These are phyloP conservation scores for Lindbergichthys nudifrons DNA, from an alignment of 2,797 vertebrate genomes.

Conservation along the genomic window DNA sequence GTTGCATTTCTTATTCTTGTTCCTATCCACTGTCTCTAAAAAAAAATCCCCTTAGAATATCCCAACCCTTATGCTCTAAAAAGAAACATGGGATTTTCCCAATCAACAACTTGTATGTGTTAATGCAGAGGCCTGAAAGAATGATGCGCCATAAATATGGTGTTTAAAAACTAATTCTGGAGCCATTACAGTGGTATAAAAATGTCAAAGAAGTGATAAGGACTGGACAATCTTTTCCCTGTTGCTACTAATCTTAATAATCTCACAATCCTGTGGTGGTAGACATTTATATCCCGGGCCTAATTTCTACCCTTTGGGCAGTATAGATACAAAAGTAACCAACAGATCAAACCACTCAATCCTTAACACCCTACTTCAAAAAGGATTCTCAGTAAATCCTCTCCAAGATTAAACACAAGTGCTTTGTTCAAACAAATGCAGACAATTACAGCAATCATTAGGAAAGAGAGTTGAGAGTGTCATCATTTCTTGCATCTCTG, in stretches of 20 bases:
- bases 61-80: too few species aligned
- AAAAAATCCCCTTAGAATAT: background rate
- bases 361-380: conserved; percentile 32
- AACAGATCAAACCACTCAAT: conserved; percentile 58
- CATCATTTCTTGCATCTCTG: background rate
- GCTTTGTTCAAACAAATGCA: conserved; percentile 14
- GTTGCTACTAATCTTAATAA: conserved; percentile 18
- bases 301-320: conserved; percentile 43
- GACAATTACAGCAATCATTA: conserved; percentile 9
- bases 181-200: background rate
- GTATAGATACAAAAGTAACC: conserved; percentile 53
- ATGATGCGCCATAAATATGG: background rate
- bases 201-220: background rate
- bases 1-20: background rate
- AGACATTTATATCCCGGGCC: conserved; percentile 25
- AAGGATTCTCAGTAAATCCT: conserved; percentile 12
- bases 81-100: too few species aligned
- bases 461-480: background rate
- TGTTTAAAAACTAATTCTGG: background rate
- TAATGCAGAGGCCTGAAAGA: background rate
- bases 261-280: background rate
- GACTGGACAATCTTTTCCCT: background rate
- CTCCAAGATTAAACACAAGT: background rate
- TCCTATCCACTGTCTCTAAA: background rate
- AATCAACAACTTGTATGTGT: too few species aligned